Conservation (phyloP, 2,113 vertebrate species). For the Chlorocebus sabaeus region DNA sequence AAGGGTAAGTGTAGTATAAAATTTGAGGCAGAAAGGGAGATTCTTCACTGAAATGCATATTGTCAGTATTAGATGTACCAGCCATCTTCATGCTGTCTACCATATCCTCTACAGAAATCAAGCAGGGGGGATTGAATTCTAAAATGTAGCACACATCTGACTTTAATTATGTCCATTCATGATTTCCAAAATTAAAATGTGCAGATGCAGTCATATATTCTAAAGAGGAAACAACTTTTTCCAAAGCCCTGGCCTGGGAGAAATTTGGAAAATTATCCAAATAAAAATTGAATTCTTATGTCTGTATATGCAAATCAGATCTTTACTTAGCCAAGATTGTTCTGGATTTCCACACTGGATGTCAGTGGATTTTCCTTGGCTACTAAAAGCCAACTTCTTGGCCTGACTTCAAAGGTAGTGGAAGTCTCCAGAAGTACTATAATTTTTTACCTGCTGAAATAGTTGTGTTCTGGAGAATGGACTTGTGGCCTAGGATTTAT, state of each 20-base stretch:
- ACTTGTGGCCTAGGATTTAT: not conserved
- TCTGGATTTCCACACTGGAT: not conserved
- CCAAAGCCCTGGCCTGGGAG: constrained; percentile 26
- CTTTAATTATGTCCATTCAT: not conserved
- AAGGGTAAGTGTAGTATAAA: not conserved
- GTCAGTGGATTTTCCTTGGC: constrained; percentile 19
- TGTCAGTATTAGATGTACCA: not conserved
- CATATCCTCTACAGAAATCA: not conserved
- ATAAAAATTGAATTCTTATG: constrained; percentile 37
- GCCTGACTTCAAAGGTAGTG: constrained; percentile 23
- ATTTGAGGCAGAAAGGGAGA: not conserved
- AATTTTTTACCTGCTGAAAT: not conserved
- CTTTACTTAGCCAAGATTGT: not conserved
- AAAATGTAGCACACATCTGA: not conserved
- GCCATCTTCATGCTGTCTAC: too few species aligned
- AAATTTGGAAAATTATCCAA: constrained; percentile 14
- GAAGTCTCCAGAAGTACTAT: not conserved
- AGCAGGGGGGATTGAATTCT: not conserved
- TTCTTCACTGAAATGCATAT: not conserved
- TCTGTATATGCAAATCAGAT: not conserved
- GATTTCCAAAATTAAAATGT: not conserved
- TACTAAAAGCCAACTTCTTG: not conserved
- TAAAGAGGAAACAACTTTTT: not conserved
- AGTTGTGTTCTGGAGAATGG: not conserved
- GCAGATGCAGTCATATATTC: not conserved